Evolutionary conservation across 2,888 invertebrate species (phyloP).

Genomic region (Drosophila demipolita): DNA sequence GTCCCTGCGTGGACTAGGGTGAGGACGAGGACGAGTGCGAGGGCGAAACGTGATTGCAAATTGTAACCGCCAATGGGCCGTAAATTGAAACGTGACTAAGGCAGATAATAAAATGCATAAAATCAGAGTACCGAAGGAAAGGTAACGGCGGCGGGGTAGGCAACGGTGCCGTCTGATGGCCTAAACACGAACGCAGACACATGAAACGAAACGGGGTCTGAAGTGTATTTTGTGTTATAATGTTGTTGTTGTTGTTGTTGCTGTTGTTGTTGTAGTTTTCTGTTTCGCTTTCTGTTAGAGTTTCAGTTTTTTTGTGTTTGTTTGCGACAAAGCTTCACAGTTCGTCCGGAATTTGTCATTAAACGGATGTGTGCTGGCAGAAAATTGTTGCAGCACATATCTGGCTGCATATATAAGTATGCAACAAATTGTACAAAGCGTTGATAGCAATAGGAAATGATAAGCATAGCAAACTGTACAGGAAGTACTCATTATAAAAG

Average conservation of each 20-base stretch:
- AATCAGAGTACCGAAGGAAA: constrained; percentile 76
- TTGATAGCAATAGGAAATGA: constrained; percentile 35
- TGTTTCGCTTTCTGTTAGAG: constrained; percentile 32
- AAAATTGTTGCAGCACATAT: constrained; percentile 36
- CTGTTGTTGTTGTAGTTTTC: constrained; percentile 50
- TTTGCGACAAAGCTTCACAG: constrained; percentile 35
- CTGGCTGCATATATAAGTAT: constrained; percentile 22
- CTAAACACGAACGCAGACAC: constrained; percentile 61
- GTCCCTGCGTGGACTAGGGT: neutral
- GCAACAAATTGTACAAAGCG: constrained; percentile 37
- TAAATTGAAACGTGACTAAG: constrained; percentile 85
- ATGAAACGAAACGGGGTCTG: constrained; percentile 33
- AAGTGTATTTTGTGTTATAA: constrained; percentile 23
- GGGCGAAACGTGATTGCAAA: constrained; percentile 83
- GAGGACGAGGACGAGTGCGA: constrained; percentile 24
- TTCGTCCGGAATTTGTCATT: constrained; percentile 67
- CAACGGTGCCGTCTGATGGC: constrained; percentile 44
- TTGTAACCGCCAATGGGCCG: constrained; percentile 85
- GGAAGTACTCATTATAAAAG: constrained; percentile 34
- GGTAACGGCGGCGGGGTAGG: neutral
- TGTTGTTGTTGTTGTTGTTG: constrained; percentile 50
- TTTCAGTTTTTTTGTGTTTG: constrained; percentile 9
- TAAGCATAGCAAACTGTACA: constrained; percentile 17
- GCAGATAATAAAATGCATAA: constrained; percentile 83
- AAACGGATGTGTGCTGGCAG: constrained; percentile 52